These are phyloP conservation scores for Ceyx melanurus DNA, from an alignment of 2,113 vertebrate genomes.

Conservation along the genomic window DNA sequence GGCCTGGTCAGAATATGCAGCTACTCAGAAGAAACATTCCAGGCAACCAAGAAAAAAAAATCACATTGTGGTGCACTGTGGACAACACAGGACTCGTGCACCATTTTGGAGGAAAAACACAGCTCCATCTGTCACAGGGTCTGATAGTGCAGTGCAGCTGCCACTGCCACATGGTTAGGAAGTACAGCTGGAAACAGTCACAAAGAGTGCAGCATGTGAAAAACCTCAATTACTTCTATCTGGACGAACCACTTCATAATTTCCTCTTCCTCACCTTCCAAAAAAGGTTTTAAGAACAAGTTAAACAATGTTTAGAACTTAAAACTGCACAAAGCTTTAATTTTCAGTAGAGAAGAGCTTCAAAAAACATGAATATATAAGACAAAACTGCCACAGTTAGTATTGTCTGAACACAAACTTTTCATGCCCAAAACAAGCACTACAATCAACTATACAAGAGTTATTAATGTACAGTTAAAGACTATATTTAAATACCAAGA, in stretches of 20 bases:
- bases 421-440: neutral
- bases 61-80: neutral
- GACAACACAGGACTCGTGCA: neutral
- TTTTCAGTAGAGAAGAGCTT: neutral
- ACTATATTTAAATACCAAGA: neutral
- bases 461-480: neutral
- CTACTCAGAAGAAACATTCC: neutral
- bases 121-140: slow-evolving; percentile 56
- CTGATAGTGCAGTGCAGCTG: slow-evolving; percentile 49
- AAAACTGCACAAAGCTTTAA: neutral
- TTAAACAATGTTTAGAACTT: neutral
- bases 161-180: neutral
- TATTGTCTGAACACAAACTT: neutral
- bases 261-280: neutral
- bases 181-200: slow-evolving; percentile 37
- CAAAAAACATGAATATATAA: neutral
- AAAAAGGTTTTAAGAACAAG: neutral
- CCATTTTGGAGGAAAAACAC: slow-evolving; percentile 27
- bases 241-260: neutral
- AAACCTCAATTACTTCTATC: neutral
- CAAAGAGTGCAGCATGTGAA: slow-evolving; percentile 22
- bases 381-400: rapidly evolving
- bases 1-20: neutral
- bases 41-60: neutral
- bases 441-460: neutral